Conservation (phyloP, 2,888 invertebrate genomes). For the Drosophila robusta region DNA sequence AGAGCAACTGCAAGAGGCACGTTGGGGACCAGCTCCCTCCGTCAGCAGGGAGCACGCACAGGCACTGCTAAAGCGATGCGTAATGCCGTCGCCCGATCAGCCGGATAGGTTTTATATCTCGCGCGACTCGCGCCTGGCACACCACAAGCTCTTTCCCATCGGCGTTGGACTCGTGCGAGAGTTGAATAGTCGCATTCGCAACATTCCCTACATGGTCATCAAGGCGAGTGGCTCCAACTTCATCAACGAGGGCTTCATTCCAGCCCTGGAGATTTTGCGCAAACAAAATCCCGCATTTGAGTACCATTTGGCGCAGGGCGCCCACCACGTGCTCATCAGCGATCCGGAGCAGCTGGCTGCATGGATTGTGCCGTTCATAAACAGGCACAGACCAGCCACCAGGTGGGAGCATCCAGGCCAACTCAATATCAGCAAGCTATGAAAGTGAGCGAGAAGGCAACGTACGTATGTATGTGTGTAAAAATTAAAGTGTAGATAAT, state of each 20-base stretch:
- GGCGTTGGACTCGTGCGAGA: constrained; percentile 85
- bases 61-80: constrained; percentile 86
- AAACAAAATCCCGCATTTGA: constrained; percentile 86
- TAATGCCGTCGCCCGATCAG: constrained; percentile 85
- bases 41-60: constrained; percentile 86
- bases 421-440: constrained; percentile 4
- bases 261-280: constrained; percentile 86
- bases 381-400: constrained; percentile 58
- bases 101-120: constrained; percentile 86
- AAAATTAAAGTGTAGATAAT: too few relatives aligned
- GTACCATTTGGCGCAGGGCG: constrained; percentile 87
- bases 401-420: constrained; percentile 14
- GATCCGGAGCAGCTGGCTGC: constrained; percentile 87
- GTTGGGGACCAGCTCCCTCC: constrained; percentile 86
- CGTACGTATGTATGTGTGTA: too few relatives aligned
- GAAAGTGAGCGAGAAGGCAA: background rate
- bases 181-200: constrained; percentile 86
- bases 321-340: constrained; percentile 90
- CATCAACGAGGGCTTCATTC: constrained; percentile 85
- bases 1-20: constrained; percentile 86
- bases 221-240: constrained; percentile 87
- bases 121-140: constrained; percentile 53
- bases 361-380: constrained; percentile 86
- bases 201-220: constrained; percentile 87
- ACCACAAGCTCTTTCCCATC: constrained; percentile 24